Conservation (phyloP, 30 jellyfish, hydroid and myxozoan genomes). For the Aurelia sp. region DNA sequence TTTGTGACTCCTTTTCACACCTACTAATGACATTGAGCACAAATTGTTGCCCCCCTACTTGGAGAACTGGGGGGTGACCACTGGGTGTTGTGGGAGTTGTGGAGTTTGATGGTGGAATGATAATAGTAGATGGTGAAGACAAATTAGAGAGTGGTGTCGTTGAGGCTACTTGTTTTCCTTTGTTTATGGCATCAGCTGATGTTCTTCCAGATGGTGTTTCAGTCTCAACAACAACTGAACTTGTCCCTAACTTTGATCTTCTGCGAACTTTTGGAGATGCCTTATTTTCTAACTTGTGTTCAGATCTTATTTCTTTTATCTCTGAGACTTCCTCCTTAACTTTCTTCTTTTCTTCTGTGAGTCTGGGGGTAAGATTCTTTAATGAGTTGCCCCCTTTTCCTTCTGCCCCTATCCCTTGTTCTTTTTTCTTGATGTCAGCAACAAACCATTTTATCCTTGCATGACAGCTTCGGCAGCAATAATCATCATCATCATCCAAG, state of each 20-base stretch:
- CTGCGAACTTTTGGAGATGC: not conserved
- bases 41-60: constrained; percentile 79
- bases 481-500: constrained; percentile 48
- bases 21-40: constrained; percentile 67
- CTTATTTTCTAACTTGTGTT: not conserved
- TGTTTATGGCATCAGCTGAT: not conserved
- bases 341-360: not conserved
- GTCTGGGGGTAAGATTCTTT: constrained; percentile 41
- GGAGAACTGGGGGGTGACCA: constrained; percentile 75
- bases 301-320: not conserved
- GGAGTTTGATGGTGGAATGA: constrained; percentile 50
- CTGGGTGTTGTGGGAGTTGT: constrained; percentile 12
- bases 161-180: not conserved
- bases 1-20: constrained; percentile 63
- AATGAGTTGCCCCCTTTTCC: constrained; percentile 49
- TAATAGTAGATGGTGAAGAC: constrained; percentile 16
- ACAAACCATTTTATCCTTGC: constrained; percentile 74
- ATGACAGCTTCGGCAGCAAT: constrained; percentile 77
- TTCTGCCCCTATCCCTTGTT: constrained; percentile 43
- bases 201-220: not conserved
- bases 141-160: not conserved
- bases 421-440: constrained; percentile 44
- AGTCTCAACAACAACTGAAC: not conserved
- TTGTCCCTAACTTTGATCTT: not conserved
- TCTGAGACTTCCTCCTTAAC: not conserved